These are phyloP conservation scores for Sylvilagus bachmani DNA, from an alignment of 2,113 vertebrate genomes.

Conservation along the genomic window DNA sequence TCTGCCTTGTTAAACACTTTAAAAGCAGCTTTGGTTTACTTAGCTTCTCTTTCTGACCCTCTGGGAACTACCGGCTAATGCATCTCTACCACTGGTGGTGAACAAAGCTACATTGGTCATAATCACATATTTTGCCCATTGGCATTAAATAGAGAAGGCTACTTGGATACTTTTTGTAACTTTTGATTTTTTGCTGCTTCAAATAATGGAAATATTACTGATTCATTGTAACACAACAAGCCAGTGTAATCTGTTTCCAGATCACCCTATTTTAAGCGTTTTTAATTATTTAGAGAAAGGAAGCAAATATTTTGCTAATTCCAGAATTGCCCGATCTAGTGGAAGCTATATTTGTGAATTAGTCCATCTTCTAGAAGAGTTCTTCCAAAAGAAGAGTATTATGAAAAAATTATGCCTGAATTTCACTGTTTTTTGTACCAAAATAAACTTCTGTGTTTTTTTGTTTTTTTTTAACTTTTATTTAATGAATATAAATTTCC, in stretches of 20 bases:
- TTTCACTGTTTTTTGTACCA: too few species aligned
- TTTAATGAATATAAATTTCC: too few species aligned
- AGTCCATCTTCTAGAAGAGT: not conserved
- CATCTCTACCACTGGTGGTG: not conserved
- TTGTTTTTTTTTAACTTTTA: too few species aligned
- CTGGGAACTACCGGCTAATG: slow-evolving; percentile 49
- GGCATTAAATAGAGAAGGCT: not conserved
- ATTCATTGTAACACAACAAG: slow-evolving; percentile 1
- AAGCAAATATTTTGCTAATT: not conserved
- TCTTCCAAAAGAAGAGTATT: too few species aligned
- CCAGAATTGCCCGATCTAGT: not conserved
- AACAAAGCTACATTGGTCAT: slow-evolving; percentile 49
- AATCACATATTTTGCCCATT: slow-evolving; percentile 55
- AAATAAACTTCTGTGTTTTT: too few species aligned
- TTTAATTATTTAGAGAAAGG: slow-evolving; percentile 36
- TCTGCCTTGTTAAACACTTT: slow-evolving; percentile 85
- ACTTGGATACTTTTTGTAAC: not conserved
- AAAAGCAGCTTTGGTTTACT: slow-evolving; percentile 63
- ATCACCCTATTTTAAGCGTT: not conserved
- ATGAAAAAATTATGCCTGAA: too few species aligned
- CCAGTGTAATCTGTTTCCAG: not conserved
- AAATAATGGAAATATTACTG: not conserved
- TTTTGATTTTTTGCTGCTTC: slow-evolving; percentile 25
- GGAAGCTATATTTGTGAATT: not conserved
- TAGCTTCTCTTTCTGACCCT: slow-evolving; percentile 52